Evolutionary conservation across 2,888 invertebrate species (phyloP).

Genomic region (Perizoma flavofasciatum): DNA sequence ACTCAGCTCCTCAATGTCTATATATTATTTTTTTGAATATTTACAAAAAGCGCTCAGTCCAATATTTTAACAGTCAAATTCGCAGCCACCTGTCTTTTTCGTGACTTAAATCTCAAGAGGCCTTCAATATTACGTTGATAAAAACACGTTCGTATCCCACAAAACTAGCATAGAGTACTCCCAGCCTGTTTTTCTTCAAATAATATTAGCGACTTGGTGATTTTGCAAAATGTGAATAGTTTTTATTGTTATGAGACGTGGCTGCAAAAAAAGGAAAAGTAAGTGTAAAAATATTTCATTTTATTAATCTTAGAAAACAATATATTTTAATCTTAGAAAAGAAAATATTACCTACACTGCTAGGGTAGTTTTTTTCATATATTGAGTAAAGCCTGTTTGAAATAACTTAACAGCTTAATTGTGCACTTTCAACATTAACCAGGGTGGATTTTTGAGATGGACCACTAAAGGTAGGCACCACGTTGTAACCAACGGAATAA

Average conservation of each 20-base stretch:
- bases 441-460: no score
- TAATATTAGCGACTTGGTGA: slow-evolving; percentile 32
- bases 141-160: slow-evolving; percentile 41
- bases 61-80: slow-evolving; percentile 58
- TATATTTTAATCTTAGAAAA: background rate
- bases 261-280: slow-evolving; percentile 8
- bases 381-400: no score
- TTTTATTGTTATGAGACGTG: slow-evolving; percentile 17
- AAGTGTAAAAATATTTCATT: background rate
- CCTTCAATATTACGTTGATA: slow-evolving; percentile 44
- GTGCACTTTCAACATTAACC: no score
- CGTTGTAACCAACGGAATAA: no score
- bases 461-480: no score
- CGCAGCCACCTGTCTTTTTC: slow-evolving; percentile 54
- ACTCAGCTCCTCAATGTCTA: slow-evolving; percentile 42
- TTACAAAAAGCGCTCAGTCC: slow-evolving; percentile 45
- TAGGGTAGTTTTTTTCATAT: no score
- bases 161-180: slow-evolving; percentile 20
- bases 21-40: slow-evolving; percentile 55
- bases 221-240: slow-evolving; percentile 26
- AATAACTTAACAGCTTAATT: no score
- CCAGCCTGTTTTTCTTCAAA: slow-evolving; percentile 29
- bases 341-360: no score
- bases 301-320: background rate
- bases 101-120: slow-evolving; percentile 53